phyloP scores from a whole-genome alignment of 2,797 vertebrate genomes.

The Gymnothorax reevesii region DNA sequence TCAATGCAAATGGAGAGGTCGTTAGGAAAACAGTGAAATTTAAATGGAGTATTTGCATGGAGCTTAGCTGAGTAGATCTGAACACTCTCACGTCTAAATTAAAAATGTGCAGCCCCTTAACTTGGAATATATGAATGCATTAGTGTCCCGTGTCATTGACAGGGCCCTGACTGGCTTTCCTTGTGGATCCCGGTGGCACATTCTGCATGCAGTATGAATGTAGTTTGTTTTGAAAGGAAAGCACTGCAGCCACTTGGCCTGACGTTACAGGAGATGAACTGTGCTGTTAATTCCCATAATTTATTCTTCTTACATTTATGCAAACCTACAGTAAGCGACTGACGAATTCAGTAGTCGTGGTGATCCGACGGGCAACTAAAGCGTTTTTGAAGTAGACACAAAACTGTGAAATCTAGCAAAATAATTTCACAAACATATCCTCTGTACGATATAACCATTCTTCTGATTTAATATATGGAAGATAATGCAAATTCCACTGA shows the following conservation, averaged over 20 bases:
- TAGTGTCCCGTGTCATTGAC: not conserved
- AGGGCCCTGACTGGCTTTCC: conserved; percentile 1
- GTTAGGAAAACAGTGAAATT: conserved; percentile 22
- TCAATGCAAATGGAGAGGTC: not conserved
- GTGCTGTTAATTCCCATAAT: conserved; percentile 43
- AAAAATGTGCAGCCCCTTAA: conserved; percentile 19
- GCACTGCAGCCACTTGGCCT: not conserved
- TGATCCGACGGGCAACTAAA: not conserved
- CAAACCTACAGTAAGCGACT: conserved; percentile 54
- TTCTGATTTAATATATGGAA: not conserved
- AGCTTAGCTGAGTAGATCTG: conserved; percentile 23
- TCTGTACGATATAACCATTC: not conserved
- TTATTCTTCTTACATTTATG: conserved; percentile 46
- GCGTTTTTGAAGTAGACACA: not conserved
- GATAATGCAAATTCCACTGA: not conserved
- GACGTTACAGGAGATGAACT: not conserved
- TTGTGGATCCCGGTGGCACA: conserved; percentile 3
- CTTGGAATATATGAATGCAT: conserved; percentile 24
- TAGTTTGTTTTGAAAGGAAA: not conserved
- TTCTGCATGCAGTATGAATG: too few relatives aligned
- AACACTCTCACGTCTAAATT: conserved; percentile 20
- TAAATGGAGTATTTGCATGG: conserved; percentile 23
- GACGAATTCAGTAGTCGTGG: conserved; percentile 60
- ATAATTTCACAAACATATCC: not conserved
- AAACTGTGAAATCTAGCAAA: not conserved